Percentiles rank a stretch among this genome's conserved stretches.
These are phyloP conservation scores for Corythornis cristatus DNA, from an alignment of 2,113 vertebrate genomes.

Conservation along the genomic window DNA sequence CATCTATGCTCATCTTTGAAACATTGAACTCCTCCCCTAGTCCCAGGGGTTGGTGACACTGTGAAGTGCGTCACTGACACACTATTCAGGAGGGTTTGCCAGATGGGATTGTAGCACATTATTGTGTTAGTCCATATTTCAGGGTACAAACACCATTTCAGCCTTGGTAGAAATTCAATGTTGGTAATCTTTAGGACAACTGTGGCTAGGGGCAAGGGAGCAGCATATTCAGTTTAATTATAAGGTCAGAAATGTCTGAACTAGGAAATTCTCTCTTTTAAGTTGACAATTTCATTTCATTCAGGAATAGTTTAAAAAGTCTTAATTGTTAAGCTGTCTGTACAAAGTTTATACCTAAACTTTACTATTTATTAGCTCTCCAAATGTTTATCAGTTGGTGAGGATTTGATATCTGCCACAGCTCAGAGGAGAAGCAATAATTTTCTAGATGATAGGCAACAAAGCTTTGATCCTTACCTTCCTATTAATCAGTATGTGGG, in stretches of 20 bases:
- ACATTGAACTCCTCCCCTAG: not conserved
- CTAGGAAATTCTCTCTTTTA: not conserved
- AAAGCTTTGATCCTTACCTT: not conserved
- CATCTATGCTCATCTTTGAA: not conserved
- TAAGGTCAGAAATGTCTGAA: not conserved
- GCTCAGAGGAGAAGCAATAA: not conserved
- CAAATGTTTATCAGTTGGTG: not conserved
- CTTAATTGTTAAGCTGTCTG: not conserved
- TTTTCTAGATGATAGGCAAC: not conserved
- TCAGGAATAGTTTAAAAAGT: not conserved
- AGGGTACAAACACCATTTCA: not conserved
- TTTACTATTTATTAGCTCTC: not conserved
- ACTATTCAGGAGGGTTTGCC: not conserved
- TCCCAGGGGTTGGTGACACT: not conserved
- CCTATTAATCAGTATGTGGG: not conserved
- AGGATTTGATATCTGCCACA: not conserved
- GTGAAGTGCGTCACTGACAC: fast-evolving
- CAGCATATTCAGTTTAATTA: not conserved
- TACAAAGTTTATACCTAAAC: not conserved
- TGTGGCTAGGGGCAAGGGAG: not conserved
- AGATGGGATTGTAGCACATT: not conserved
- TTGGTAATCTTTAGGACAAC: not conserved
- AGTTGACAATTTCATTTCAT: not conserved
- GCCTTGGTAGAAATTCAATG: not conserved
- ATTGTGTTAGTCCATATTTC: not conserved